phyloP scores from a whole-genome alignment of 2,113 vertebrate species.

The Dicrurus megarhynchus region DNA sequence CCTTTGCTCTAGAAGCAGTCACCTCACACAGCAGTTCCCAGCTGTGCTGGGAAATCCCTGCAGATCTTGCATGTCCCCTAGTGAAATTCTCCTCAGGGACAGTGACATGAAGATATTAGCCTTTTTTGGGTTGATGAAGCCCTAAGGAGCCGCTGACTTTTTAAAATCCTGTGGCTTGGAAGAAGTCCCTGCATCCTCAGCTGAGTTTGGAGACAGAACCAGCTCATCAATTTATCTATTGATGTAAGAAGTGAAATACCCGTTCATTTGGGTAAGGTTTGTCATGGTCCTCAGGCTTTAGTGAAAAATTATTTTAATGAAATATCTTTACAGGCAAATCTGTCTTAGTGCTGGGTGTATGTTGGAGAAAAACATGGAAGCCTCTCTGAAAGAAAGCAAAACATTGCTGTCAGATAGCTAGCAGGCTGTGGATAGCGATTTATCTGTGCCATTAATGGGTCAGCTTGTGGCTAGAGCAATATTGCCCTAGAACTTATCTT shows the following conservation, averaged over 20 bases:
- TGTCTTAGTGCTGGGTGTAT: background rate
- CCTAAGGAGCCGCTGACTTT: background rate
- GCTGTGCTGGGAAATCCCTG: background rate
- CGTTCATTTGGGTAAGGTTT: background rate
- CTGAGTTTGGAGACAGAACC: background rate
- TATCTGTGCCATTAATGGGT: background rate
- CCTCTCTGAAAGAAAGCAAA: background rate
- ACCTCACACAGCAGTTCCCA: background rate
- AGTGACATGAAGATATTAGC: background rate
- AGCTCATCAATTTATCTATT: background rate
- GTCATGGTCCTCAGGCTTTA: background rate
- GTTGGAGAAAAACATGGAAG: background rate
- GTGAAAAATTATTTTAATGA: background rate
- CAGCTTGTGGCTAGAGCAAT: background rate
- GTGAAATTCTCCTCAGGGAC: background rate
- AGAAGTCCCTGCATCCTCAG: background rate
- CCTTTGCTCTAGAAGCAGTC: background rate
- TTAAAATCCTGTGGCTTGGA: background rate
- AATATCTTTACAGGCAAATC: background rate
- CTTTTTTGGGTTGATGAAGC: background rate
- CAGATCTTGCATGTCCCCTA: background rate
- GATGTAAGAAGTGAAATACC: background rate
- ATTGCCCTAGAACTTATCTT: background rate
- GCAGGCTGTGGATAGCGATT: background rate
- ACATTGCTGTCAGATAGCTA: background rate